Conservation (phyloP, 2,888 invertebrate species). For the Tetranychus truncatus region DNA sequence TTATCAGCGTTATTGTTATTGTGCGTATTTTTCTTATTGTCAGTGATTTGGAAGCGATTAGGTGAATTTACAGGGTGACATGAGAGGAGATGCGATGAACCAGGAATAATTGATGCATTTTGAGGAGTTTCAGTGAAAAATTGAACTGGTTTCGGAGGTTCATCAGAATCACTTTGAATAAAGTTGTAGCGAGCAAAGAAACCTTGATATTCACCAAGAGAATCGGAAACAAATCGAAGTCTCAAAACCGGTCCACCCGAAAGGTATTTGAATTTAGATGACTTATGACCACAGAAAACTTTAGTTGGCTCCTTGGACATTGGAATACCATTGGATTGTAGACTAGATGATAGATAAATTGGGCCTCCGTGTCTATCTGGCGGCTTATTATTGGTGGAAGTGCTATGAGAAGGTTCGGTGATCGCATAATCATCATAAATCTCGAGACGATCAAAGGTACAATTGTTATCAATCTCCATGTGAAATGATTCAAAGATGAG, state of each 20-base stretch:
- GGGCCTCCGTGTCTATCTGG: background rate
- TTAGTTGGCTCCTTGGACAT: conserved; percentile 7
- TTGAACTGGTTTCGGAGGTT: background rate
- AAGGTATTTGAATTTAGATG: conserved; percentile 17
- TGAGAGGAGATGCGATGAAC: conserved; percentile 24
- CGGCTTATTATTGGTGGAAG: background rate
- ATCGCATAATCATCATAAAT: conserved; percentile 15
- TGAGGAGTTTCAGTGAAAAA: conserved; percentile 20
- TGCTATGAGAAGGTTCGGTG: background rate
- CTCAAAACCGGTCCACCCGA: conserved; percentile 8
- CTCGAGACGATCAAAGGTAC: conserved; percentile 20
- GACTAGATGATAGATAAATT: background rate
- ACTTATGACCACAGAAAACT: conserved; percentile 17
- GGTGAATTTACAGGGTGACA: conserved; percentile 21
- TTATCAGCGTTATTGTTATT: background rate
- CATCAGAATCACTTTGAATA: background rate
- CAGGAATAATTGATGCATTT: conserved; percentile 25
- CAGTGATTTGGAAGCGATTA: too few relatives aligned
- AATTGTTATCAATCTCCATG: conserved; percentile 24
- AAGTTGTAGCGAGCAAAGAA: conserved; percentile 5
- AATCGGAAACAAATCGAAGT: conserved; percentile 18
- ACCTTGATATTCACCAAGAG: conserved; percentile 14
- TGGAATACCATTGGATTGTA: background rate
- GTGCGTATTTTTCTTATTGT: background rate
- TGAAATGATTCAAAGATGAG: conserved; percentile 25